Evolutionary conservation across 2,888 invertebrate species (phyloP).

Genomic region (Lepidocyrtoides sp.): DNA sequence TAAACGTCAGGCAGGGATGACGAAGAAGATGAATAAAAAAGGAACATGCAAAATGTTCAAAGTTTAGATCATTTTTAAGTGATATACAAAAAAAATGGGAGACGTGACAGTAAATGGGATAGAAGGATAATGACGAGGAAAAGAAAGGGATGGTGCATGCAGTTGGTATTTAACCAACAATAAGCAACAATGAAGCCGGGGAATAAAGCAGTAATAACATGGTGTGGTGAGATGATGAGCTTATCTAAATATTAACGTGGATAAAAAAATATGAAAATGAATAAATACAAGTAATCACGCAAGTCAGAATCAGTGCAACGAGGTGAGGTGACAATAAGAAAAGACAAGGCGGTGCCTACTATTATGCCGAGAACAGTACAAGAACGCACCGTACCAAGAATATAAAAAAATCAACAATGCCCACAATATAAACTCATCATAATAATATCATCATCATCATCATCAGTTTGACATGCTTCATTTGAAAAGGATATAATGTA

Average conservation of each 20-base stretch:
- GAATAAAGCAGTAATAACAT: not conserved
- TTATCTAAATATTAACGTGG: slow-evolving; percentile 30
- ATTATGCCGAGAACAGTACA: too few relatives aligned
- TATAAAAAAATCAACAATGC: too few relatives aligned
- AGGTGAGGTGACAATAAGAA: not conserved
- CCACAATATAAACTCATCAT: not conserved
- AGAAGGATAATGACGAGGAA: slow-evolving; percentile 9
- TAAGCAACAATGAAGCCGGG: slow-evolving; percentile 3
- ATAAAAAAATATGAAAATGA: not conserved
- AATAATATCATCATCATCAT: too few relatives aligned
- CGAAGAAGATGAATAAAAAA: slow-evolving; percentile 3
- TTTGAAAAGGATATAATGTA: not conserved
- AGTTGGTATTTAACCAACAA: not conserved
- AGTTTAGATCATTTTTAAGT: not conserved
- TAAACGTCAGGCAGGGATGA: not conserved
- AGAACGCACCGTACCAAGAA: too few relatives aligned
- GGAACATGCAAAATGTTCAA: not conserved
- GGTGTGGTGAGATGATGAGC: slow-evolving; percentile 34
- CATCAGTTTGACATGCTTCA: too few relatives aligned
- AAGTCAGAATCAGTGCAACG: slow-evolving; percentile 12
- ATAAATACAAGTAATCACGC: too few relatives aligned
- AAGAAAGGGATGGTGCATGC: slow-evolving; percentile 7
- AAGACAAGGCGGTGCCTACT: slow-evolving; percentile 44
- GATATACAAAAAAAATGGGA: slow-evolving; percentile 8
- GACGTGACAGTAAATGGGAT: slow-evolving; percentile 10